A percentile compares a stretch with the other conserved stretches of the same genome.
phyloP scores from a whole-genome alignment of 2,797 vertebrate genomes.

The Bufotes viridis region DNA sequence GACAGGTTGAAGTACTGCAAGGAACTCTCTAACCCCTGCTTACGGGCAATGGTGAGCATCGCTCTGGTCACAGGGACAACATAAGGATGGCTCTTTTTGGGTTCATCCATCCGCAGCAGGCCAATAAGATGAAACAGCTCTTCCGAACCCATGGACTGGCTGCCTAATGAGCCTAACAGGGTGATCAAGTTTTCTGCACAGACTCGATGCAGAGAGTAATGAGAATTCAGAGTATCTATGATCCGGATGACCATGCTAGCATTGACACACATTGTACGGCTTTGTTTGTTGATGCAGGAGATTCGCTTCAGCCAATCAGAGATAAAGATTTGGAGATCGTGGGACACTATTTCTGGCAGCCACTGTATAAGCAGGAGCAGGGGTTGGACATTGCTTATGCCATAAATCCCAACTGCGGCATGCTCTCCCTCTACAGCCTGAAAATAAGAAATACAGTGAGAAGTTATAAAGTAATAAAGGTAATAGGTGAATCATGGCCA shows the following conservation, averaged over 20 bases:
- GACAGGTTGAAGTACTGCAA: conserved; percentile 94
- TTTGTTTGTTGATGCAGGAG: conserved; percentile 92
- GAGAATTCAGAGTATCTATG: conserved; percentile 80
- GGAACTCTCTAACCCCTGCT: conserved; percentile 90
- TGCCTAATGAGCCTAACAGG: conserved; percentile 89
- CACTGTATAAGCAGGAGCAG: conserved; percentile 92
- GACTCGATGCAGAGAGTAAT: conserved; percentile 78
- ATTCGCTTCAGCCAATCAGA: conserved; percentile 92
- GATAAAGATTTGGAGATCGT: conserved; percentile 90
- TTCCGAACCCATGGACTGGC: conserved; percentile 87
- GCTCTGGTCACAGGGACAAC: conserved; percentile 83
- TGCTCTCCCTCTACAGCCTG: conserved; percentile 96
- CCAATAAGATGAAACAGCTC: conserved; percentile 85
- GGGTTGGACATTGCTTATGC: conserved; percentile 96
- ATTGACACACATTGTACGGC: conserved; percentile 91
- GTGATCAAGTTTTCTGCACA: conserved; percentile 90
- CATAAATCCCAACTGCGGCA: conserved; percentile 91
- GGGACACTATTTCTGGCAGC: conserved; percentile 91
- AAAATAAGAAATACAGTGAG: conserved; percentile 59
- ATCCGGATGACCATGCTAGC: conserved; percentile 86
- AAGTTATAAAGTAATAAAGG: background rate
- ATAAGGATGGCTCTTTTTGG: conserved; percentile 79
- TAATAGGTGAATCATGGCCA: background rate
- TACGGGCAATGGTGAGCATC: conserved; percentile 89
- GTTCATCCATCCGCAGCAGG: conserved; percentile 82